A percentile compares a stretch with the other conserved stretches of the same genome.
Conservation (phyloP, 2,113 vertebrate species). For the Montifringilla adamsi region DNA sequence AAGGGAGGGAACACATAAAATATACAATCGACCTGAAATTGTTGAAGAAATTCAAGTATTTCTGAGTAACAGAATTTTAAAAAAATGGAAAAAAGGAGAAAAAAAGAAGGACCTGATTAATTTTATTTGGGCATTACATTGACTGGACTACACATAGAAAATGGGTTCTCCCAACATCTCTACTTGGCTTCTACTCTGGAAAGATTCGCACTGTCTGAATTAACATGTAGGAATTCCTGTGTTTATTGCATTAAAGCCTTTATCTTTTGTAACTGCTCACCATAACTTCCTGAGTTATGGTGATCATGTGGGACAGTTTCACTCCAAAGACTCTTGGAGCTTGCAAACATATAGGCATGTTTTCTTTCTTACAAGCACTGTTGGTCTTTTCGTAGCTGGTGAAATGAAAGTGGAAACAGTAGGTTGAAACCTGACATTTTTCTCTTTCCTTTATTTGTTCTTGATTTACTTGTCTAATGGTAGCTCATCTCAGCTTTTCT, state of each 20-base stretch:
- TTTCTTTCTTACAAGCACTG: neutral
- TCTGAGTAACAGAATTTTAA: neutral
- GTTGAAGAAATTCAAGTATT: neutral
- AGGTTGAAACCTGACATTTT: neutral
- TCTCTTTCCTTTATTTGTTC: neutral
- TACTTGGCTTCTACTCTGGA: neutral
- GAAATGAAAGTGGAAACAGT: neutral
- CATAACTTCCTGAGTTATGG: neutral
- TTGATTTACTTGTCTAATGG: neutral
- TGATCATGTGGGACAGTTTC: neutral
- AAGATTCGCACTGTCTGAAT: neutral
- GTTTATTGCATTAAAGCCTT: neutral
- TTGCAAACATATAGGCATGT: neutral
- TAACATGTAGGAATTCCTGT: neutral
- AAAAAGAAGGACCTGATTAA: neutral
- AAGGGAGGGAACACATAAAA: neutral
- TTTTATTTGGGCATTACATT: neutral
- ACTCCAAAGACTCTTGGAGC: neutral
- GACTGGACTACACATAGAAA: neutral
- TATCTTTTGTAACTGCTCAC: neutral
- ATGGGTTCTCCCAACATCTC: neutral
- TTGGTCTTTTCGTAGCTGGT: neutral
- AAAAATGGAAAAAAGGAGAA: neutral
- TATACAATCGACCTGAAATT: neutral
- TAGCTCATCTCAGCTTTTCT: neutral